Evolutionary conservation across 2,113 vertebrate species (phyloP), one percentile per base, ranked within the genome.

Genomic region (Thunnus thynnus): DNA sequence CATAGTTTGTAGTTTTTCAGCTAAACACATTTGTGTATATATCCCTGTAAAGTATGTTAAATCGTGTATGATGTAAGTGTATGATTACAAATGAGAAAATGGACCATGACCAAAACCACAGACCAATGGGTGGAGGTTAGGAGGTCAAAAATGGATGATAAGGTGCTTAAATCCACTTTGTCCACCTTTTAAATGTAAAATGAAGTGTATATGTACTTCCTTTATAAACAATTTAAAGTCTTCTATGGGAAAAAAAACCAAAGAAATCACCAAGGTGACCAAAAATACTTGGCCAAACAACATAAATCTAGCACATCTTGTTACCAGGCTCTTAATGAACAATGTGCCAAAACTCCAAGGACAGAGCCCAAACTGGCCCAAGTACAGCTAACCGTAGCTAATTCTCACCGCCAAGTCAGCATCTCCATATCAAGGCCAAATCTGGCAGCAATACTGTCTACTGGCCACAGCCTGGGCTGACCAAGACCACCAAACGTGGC

Each of bases 291-390:
- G 51, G 32, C 50, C 20, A 65, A 71, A 25, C 32, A 65, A 22
- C n/a, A 17, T 17, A 30, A 55, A 82, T 69, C 41, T 14, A 50
- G 61, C 41, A 44, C 30, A 17, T 73, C 30, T 48, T 72, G 48
- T 44, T 57, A 56, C 70, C 65, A 70, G 63, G 50, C 41, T 61
- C 47, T 41, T 27, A 41, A 71, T 67, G 36, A 76, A 83, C 50
- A 57, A 76, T 6, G 4, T 27, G 55, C 36, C 44, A 54, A 18
- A 75, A 44, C 55, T 48, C 17, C 2, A 55, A 54, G 22, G 17
- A 22, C 5, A 8, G 13, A 70, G 46, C 20, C 13, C 57, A 64
- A 57, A 62, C 56, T 64, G 65, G 60, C 13, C 27, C 18, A 17
- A 52, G 44, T 7, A 14, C 67, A n/a, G 14, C 27, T 8, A 44